Conservation (phyloP, 2,797 vertebrate species). For the Florisuga fusca region DNA sequence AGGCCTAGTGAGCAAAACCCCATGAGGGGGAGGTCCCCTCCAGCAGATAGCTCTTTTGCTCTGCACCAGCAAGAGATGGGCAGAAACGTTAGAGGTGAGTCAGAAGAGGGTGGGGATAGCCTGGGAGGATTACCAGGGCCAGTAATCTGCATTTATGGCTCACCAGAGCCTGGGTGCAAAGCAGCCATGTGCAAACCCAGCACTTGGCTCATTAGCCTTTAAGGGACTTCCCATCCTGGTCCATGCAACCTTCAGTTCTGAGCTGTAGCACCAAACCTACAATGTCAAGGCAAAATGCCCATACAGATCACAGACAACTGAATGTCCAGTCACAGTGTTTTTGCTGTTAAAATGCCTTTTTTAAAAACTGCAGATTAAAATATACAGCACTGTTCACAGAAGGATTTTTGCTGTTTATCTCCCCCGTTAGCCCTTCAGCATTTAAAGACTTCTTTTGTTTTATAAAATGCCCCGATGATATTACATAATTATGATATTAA, state of each 20-base stretch:
- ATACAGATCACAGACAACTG: neutral
- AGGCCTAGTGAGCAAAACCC: neutral
- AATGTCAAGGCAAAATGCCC: neutral
- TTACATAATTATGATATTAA: neutral
- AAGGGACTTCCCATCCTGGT: neutral
- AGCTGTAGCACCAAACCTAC: neutral
- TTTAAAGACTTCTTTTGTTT: neutral
- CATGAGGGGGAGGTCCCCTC: accelerated
- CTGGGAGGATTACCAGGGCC: neutral
- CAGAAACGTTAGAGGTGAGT: neutral
- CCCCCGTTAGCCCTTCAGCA: neutral
- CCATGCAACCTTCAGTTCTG: neutral
- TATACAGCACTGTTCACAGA: neutral
- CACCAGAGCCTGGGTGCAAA: neutral
- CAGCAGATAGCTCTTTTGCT: neutral
- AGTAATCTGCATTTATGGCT: neutral
- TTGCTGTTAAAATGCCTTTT: neutral
- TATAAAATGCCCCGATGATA: neutral
- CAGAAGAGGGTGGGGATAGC: neutral
- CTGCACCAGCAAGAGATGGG: neutral
- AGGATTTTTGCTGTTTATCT: neutral
- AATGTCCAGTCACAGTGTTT: neutral
- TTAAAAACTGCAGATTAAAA: neutral
- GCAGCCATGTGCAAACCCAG: neutral
- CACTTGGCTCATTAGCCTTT: accelerated